Evolutionary conservation across 2,113 vertebrate genomes (phyloP).

Genomic region (Elephas maximus): DNA sequence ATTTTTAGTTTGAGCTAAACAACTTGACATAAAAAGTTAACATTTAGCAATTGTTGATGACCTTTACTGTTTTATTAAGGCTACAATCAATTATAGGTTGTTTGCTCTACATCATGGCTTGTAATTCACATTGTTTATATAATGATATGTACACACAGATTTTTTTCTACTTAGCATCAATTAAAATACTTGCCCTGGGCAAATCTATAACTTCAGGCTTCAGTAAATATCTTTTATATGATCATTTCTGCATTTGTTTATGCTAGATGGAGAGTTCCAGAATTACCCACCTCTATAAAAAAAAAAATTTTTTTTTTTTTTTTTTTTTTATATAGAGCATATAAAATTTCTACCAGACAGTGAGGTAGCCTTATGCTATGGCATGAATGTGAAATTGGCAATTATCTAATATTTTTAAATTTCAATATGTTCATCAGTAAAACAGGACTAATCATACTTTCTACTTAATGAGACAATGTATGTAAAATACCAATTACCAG

Average conservation of each 20-base stretch:
- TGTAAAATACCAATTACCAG: not conserved
- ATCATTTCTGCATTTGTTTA: not conserved
- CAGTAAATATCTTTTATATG: not conserved
- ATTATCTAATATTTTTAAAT: not conserved
- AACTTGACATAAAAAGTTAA: not conserved
- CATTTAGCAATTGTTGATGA: not conserved
- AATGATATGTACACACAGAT: not conserved
- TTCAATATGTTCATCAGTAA: not conserved
- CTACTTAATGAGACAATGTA: not conserved
- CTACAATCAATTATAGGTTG: not conserved
- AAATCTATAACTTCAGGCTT: not conserved
- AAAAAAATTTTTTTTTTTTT: no score
- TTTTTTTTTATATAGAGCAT: not conserved
- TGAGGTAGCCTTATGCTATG: fast-evolving
- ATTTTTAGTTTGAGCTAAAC: not conserved
- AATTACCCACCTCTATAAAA: not conserved
- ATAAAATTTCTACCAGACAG: not conserved
- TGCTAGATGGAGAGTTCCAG: not conserved
- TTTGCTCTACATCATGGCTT: not conserved
- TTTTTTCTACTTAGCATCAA: not conserved
- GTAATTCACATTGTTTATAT: not conserved
- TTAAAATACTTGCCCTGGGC: not conserved
- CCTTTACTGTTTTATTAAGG: not conserved
- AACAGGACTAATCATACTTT: not conserved
- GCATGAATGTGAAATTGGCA: not conserved